Evolutionary conservation across 1,140 invertebrate genomes (phyloP), one percentile per base, ranked within the genome.

Genomic region (Procambarus clarkii): DNA sequence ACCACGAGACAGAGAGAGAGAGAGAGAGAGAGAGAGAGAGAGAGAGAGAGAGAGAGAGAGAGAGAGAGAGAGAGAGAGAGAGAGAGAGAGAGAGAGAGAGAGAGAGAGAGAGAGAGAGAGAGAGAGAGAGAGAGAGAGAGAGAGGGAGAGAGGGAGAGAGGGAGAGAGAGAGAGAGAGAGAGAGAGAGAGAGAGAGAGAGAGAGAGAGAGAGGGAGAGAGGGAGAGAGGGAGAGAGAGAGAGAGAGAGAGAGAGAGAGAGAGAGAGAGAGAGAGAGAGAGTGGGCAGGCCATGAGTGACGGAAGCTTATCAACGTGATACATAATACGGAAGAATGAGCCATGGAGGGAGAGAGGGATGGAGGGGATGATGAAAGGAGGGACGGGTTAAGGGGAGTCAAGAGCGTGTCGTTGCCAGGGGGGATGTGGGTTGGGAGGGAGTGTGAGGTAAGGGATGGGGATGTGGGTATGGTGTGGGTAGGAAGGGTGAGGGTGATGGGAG

Each of bases 241-340:
- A 81, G 79, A 81, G 79, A 50, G 79, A 81, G 79, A 50, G 79
- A 50, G 79, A 81, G 79, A 81, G 79, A 81, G 79, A 81, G 79
- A 81, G 79, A 81, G 79, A 81, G 46, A 58, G 46, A 58, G 79
- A 58, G 50, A 54, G 50, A 54, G 7, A 11, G 50, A 5, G 50
- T 54, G 76, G 44, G 24, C 44, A 24, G 76, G n/a, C n/a, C n/a
- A n/a, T n/a, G n/a, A 45, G 76, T n/a, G 24, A 1, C 60, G 60
- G 60, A 69, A 69, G 60, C 60, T 69, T 69, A 69, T 69, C 60
- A 21, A 21, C 60, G 21, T 69, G 60, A 69, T 69, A 15, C 60
- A n/a, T 69, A 69, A n/a, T 69, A 18, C 21, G 60, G 60, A 69
- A 83, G 81, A 83, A 50, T 50, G 81, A 34, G 54, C n/a, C 2